A percentile compares a stretch with the other conserved stretches of the same genome.
Conservation (phyloP, 1,140 invertebrate genomes). For the Caerostris extrusa region DNA sequence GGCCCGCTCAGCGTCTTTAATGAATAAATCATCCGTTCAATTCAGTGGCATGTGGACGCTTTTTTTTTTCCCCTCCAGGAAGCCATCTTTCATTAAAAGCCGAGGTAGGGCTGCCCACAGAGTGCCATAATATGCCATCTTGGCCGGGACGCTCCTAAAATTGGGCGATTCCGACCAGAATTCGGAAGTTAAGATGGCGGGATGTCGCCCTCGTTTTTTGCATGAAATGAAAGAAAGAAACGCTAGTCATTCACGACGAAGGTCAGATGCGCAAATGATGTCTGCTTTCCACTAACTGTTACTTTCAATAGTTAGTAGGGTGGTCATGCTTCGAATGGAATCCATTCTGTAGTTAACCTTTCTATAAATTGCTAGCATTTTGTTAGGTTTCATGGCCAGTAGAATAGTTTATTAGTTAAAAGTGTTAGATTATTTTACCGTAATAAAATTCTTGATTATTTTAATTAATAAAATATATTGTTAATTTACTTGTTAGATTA, state of each 20-base stretch:
- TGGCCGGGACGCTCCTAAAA: conserved; percentile 10
- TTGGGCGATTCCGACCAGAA: conserved; percentile 25
- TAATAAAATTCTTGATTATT: too few species aligned
- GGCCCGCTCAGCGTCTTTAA: conserved; percentile 17
- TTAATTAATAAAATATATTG: too few species aligned
- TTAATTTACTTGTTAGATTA: too few species aligned
- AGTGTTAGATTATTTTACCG: too few species aligned
- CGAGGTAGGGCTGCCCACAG: conserved; percentile 20
- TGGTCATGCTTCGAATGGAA: too few species aligned
- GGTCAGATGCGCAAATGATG: conserved; percentile 18
- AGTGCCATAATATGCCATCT: conserved; percentile 23
- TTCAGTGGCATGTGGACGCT: conserved; percentile 5
- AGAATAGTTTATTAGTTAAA: too few species aligned
- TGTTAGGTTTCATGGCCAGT: too few species aligned
- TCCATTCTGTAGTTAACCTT: too few species aligned
- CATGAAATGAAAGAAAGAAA: conserved; percentile 28
- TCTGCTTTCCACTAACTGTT: neutral
- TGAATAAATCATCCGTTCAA: conserved; percentile 35
- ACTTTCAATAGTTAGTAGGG: neutral
- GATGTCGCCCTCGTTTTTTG: conserved; percentile 9
- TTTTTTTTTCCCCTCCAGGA: conserved; percentile 32
- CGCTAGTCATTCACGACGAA: neutral
- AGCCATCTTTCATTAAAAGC: conserved; percentile 36
- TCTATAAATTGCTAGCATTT: too few species aligned
- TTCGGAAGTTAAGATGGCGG: conserved; percentile 8